phyloP scores from a whole-genome alignment of 2,113 vertebrate genomes.

The Corydoras maculifer region DNA sequence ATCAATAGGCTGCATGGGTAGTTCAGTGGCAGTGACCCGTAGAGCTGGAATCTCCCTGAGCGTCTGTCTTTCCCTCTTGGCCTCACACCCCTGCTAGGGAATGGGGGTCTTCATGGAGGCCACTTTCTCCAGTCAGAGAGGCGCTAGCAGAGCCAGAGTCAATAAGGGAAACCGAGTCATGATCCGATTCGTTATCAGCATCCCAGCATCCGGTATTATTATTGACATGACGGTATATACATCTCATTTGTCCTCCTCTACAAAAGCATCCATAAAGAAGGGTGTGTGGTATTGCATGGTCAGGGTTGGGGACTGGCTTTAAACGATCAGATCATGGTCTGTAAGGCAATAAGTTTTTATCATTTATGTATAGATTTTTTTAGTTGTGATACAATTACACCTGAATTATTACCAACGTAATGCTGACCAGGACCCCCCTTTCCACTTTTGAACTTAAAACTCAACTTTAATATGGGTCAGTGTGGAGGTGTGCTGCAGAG shows the following conservation, averaged over 20 bases:
- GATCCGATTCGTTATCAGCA: slow-evolving; percentile 16
- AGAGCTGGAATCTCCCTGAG: slow-evolving; percentile 34
- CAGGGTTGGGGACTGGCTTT: too few relatives aligned
- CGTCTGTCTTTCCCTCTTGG: slow-evolving; percentile 31
- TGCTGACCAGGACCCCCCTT: slow-evolving; percentile 14
- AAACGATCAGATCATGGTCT: too few relatives aligned
- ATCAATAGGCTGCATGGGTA: slow-evolving; percentile 40
- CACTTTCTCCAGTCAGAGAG: slow-evolving; percentile 36
- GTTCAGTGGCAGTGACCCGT: slow-evolving; percentile 39
- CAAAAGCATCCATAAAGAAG: too few relatives aligned
- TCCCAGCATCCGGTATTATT: slow-evolving; percentile 7
- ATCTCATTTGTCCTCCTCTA: background rate
- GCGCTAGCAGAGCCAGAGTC: slow-evolving; percentile 31
- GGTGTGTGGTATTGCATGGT: too few relatives aligned
- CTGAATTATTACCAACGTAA: slow-evolving; percentile 7
- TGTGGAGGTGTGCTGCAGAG: slow-evolving; percentile 40
- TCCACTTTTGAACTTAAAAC: slow-evolving; percentile 31
- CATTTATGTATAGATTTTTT: too few relatives aligned
- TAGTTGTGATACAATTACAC: too few relatives aligned
- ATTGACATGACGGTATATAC: too few relatives aligned
- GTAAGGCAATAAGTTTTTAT: too few relatives aligned
- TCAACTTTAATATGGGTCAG: slow-evolving; percentile 42
- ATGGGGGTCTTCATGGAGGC: slow-evolving; percentile 24
- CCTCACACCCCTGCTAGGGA: slow-evolving; percentile 28
- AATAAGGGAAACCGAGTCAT: slow-evolving; percentile 19